Base-by-base conservation (phyloP, 2,797 vertebrate species). In the Netta rufina region DNA sequence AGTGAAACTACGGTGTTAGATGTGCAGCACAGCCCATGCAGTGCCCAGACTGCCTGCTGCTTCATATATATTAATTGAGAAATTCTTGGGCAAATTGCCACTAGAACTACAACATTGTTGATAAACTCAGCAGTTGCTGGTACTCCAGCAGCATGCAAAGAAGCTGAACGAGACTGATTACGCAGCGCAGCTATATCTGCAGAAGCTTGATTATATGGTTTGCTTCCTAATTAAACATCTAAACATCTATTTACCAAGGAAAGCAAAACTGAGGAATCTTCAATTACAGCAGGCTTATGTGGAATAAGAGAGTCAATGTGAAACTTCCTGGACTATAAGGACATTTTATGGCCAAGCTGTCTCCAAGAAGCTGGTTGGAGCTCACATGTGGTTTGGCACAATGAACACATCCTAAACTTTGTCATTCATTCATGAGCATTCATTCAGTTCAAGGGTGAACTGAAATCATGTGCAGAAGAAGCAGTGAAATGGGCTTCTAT, bases 141-240 rank as follows among this genome's bases (percentile, higher is more conserved):
- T 80, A 73, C 80, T 94, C 39, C 75, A 70, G 66, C 74, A 91
- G 93, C 61, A 80, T 60, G 78, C 74, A 90, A 93, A 95, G 82
- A 67, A 94, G 84, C 84, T 92, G 93, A 85, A 79, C 1, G 0
- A 74, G 60, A 32, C 89, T 75, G 88, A 93, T 97, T 95, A 83
- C 25, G 28, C 61, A 53, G 39, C 61, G 39, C 72, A 92, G 80
- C 65, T 90, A 66, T 78, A 54, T 82, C 84, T 96, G 81, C 75
- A 72, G 77, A 92, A 75, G 51, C 73, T 75, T 92, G 90, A 94
- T 92, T 96, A 78, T 80, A 80, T 75, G 90, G 54, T 91, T 95
- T 94, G 77, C 84, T 87, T 95, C 85, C 88, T 92, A 96, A 95
- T 94, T 96, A 95, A 95, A 91, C 88, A 94, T 84, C 84, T 89